Evolutionary conservation across 1,140 invertebrate species (phyloP).

Genomic region (Heliothis subflexa): DNA sequence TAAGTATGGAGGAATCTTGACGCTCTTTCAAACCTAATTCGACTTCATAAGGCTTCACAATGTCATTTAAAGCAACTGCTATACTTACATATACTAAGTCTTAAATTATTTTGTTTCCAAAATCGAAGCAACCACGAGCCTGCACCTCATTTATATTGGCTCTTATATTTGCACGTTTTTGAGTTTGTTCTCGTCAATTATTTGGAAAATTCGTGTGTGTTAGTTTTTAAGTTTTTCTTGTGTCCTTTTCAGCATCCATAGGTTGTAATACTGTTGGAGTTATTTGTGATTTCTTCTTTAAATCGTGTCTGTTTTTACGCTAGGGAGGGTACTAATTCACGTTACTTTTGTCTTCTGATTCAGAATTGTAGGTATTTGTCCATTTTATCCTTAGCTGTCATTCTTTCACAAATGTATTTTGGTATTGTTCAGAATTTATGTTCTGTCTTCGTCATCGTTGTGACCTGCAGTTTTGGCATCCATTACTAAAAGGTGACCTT

Average conservation of each 20-base stretch:
- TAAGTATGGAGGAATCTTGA: background rate
- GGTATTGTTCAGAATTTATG: too few species aligned
- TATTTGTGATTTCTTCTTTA: background rate
- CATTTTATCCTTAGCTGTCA: too few species aligned
- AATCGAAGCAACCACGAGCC: slow-evolving; percentile 11
- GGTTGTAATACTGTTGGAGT: background rate
- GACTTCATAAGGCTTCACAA: too few species aligned
- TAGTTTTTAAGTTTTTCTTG: slow-evolving; percentile 8
- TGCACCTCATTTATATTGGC: slow-evolving; percentile 43
- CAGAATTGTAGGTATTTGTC: too few species aligned
- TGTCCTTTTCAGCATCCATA: slow-evolving; percentile 17
- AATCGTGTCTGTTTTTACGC: background rate
- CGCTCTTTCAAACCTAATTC: background rate
- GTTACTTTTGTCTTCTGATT: too few species aligned
- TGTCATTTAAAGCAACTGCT: too few species aligned
- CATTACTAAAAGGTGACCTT: too few species aligned
- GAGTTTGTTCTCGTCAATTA: slow-evolving; percentile 1
- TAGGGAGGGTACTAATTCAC: too few species aligned
- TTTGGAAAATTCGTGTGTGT: slow-evolving; percentile 9
- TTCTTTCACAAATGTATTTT: too few species aligned
- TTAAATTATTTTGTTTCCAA: background rate
- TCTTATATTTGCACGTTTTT: slow-evolving; percentile 35
- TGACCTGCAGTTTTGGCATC: too few species aligned
- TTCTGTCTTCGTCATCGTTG: too few species aligned
- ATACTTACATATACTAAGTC: background rate